Base-by-base conservation (phyloP, 2,888 invertebrate species). In the Villa cingulata region DNA sequence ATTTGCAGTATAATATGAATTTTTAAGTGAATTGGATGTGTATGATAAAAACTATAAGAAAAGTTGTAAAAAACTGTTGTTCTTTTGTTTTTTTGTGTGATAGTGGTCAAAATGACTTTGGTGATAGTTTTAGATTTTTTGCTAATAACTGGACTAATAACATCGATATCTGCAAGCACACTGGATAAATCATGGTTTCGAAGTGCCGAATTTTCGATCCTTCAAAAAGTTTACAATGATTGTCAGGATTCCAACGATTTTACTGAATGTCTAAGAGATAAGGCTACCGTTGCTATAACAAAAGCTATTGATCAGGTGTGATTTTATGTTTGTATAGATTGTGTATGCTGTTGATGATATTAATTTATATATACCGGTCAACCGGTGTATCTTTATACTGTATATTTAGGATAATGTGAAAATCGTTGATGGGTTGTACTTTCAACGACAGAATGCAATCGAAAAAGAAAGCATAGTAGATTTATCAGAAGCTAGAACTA, bases 201-300 rank as follows among this genome's bases (percentile, higher is more conserved):
- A n/a, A n/a, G 16, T 32, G 73, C 77, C 3, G 78, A 78, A 58
- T 71, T 77, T 57, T 64, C 70, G 50, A 70, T 78, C 53, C 67
- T 76, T 57, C 74, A 76, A 58, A 76, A 76, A 63, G 73, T 78
- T 55, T 79, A 77, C 59, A 77, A 77, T 54, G 77, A 77, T 58
- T 79, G 78, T 63, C 76, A 76, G 67, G 67, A 71, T 51, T 76
- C 74, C 54, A 72, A 73, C 59, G 77, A 78, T 58, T 71, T 78
- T 59, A 70, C 75, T 47, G 70, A 70, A 58, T 79, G 79, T 60
- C 68, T 79, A 45, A 79, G 78, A 62, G 73, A 75, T 55, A 78
- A 78, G 58, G 78, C 78, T 37, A 63, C 78, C 46, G 68, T 70
- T 49, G 78, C 76, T 14, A 65, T 78, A 41, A 70, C 73, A 38